Evolutionary conservation across 2,888 invertebrate genomes (phyloP).

Genomic region (Leptinotarsa tumamoca): DNA sequence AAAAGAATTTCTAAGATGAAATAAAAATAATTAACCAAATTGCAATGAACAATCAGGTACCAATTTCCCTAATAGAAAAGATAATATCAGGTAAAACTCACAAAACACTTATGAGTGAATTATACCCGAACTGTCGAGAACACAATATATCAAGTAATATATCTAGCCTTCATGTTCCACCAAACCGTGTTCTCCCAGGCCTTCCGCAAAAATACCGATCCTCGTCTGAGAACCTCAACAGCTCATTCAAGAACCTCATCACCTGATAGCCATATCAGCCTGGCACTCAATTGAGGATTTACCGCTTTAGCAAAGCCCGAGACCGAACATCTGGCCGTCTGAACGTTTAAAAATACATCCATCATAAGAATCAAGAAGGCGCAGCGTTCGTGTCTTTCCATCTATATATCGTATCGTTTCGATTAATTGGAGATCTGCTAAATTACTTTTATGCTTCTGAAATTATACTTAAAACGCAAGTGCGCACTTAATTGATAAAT

Average conservation of each 20-base stretch:
- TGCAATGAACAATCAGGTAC: too few relatives aligned
- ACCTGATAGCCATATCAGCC: slow-evolving; percentile 1
- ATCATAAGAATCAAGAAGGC: slow-evolving; percentile 44
- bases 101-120: too few relatives aligned
- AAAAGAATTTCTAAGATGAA: too few relatives aligned
- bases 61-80: too few relatives aligned
- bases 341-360: slow-evolving; percentile 47
- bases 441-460: slow-evolving; percentile 52
- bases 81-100: too few relatives aligned
- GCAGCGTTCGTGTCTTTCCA: slow-evolving; percentile 37
- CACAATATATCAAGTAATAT: too few relatives aligned
- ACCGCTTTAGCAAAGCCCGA: too few relatives aligned
- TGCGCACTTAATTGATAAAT: slow-evolving; percentile 48
- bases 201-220: background rate
- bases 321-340: slow-evolving; percentile 45
- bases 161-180: too few relatives aligned
- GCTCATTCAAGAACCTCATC: background rate
- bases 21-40: too few relatives aligned
- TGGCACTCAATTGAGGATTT: background rate
- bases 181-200: too few relatives aligned
- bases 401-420: background rate
- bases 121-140: too few relatives aligned
- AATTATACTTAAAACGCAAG: slow-evolving; percentile 45
- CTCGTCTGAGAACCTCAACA: background rate
- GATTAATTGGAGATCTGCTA: slow-evolving; percentile 51